Conservation (phyloP, 2,113 vertebrate genomes). For the Lophotis ruficrista region DNA sequence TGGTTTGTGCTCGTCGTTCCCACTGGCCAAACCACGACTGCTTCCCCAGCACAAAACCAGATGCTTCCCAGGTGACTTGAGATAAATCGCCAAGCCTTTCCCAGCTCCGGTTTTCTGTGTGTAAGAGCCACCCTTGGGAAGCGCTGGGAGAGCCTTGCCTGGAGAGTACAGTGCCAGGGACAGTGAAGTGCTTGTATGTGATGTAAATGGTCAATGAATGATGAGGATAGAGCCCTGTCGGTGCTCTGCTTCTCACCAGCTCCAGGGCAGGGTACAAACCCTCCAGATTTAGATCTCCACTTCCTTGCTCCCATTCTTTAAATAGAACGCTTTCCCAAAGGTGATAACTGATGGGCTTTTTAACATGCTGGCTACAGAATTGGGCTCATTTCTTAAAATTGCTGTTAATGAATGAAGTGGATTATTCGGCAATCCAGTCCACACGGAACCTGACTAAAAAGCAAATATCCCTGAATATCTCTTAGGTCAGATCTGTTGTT, state of each 20-base stretch:
- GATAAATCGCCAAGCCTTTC: background rate
- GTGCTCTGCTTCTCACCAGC: background rate
- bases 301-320: background rate
- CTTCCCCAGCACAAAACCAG: background rate
- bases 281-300: background rate
- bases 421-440: background rate
- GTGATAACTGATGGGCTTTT: background rate
- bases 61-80: background rate
- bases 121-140: background rate
- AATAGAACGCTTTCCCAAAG: background rate
- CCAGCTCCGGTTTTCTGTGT: background rate
- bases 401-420: background rate
- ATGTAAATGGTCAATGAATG: background rate
- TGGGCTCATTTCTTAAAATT: background rate
- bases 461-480: background rate
- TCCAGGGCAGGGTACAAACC: background rate
- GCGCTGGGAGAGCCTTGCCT: background rate
- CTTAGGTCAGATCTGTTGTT: background rate
- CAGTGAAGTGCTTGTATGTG: background rate
- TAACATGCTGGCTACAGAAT: background rate
- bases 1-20: background rate
- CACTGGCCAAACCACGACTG: background rate
- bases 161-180: background rate
- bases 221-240: background rate
- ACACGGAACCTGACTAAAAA: background rate